Evolutionary conservation across 1,140 invertebrate genomes (phyloP).

Genomic region (Dreissena rostriformis): DNA sequence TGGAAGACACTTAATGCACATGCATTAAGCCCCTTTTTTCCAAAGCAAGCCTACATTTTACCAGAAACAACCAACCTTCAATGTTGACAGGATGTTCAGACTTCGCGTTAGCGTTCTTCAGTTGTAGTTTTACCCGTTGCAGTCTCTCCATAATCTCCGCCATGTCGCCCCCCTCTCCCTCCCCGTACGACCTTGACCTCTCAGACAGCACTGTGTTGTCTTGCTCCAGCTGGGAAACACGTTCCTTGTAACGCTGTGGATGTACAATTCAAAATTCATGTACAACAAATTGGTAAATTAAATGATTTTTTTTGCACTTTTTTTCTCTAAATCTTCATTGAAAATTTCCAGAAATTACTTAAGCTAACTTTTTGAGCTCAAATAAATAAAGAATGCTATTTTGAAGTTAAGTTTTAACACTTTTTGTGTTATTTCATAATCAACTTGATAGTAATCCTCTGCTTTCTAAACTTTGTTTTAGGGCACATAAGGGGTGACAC

Average conservation of each 20-base stretch:
- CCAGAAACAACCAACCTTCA: constrained; percentile 71
- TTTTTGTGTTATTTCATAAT: no score
- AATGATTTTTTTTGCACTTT: no score
- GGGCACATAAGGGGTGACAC: no score
- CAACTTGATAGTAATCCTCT: no score
- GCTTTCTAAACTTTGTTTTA: no score
- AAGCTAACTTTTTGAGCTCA: no score
- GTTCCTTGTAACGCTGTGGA: constrained; percentile 85
- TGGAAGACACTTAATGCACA: no score
- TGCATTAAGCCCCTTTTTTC: background rate
- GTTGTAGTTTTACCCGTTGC: constrained; percentile 73
- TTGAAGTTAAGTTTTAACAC: no score
- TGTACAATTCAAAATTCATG: background rate
- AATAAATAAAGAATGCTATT: no score
- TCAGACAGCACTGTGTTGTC: constrained; percentile 78
- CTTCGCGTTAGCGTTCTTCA: constrained; percentile 77
- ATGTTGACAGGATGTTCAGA: constrained; percentile 80
- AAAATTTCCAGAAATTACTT: no score
- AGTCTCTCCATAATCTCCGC: constrained; percentile 78
- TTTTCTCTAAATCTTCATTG: no score
- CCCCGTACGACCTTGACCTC: constrained; percentile 61
- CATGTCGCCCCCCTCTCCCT: constrained; percentile 69
- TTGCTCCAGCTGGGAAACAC: constrained; percentile 79
- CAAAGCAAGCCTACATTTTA: background rate
- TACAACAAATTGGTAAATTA: no score